Evolutionary conservation across 2,797 vertebrate genomes (phyloP), one percentile per base, ranked within the genome.

Genomic region (Xiphophorus birchmanni): DNA sequence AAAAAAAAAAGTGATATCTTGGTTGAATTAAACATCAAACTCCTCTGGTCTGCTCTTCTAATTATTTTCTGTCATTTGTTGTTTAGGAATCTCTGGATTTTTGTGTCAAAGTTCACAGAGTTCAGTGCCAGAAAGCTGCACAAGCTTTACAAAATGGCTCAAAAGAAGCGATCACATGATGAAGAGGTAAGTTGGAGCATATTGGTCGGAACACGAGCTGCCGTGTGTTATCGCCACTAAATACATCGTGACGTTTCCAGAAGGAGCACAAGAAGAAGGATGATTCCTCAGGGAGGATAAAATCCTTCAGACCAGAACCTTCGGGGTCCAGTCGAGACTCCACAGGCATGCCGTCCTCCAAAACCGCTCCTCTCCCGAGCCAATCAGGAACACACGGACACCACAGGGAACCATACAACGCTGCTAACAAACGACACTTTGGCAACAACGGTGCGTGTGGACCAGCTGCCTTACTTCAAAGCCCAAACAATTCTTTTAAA

Each of bases 21-120:
- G n/a, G 9, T 54, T 42, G 26, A 52, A 48, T 69, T 18, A 21
- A 63, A 75, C 11, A 0, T 1, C 1, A 72, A 9, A 18, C 2
- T 69, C 9, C 3, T 26, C 18, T 65, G 0, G 56, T n/a, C 10
- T 1, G 45, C 23, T 78, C 26, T 29, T 2, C 35, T 67, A 18
- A 80, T 52, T 5, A 5, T 74, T 75, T 1, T 60, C 5, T 21
- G 58, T 81, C 17, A 32, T 90, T 73, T 77, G 84, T 60, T 56
- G 42, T 52, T 47, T 89, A 99, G 99, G 94, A 99, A 99, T 89
- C 97, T 99, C 18, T 99, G 99, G 99, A 99, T 99, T 89, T 99
- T 99, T 95, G 98, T 99, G 86, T 99, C 99, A 71, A 99, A 99
- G 96, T 99, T 99, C 90, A 99, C 98, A 7, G 98, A 99, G 96